Evolutionary conservation across 2,888 invertebrate genomes (phyloP).

Genomic region (Dione vanillae): DNA sequence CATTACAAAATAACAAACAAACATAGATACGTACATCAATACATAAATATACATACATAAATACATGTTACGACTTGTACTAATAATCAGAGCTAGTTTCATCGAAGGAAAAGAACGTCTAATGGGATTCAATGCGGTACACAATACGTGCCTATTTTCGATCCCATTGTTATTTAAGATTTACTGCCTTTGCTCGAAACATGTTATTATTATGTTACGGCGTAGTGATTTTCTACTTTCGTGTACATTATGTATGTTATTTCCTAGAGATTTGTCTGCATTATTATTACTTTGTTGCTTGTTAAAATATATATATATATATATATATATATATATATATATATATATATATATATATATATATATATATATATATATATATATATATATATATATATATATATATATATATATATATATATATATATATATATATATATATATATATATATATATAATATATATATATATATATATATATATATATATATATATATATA

Average conservation of each 20-base stretch:
- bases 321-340: too few relatives aligned
- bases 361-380: too few relatives aligned
- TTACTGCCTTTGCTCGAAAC: slow-evolving; percentile 24
- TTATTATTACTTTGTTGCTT: neutral
- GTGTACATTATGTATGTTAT: neutral
- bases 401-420: too few relatives aligned
- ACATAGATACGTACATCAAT: neutral
- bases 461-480: too few relatives aligned
- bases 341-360: too few relatives aligned
- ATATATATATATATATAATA: too few relatives aligned
- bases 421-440: too few relatives aligned
- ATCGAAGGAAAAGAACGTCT: slow-evolving; percentile 32
- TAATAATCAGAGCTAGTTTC: slow-evolving; percentile 31
- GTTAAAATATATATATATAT: too few relatives aligned
- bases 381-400: too few relatives aligned
- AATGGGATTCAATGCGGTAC: slow-evolving; percentile 37
- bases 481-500: too few relatives aligned
- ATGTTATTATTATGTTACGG: neutral
- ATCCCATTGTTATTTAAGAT: slow-evolving; percentile 40
- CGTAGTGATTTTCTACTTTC: neutral
- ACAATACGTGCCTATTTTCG: slow-evolving; percentile 38
- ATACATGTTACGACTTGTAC: neutral
- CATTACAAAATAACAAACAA: too few relatives aligned
- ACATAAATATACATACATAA: slow-evolving; percentile 5
- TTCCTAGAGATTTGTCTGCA: neutral